Percentiles rank a stretch among this genome's conserved stretches.
Conservation (phyloP, 2,888 invertebrate genomes). For the Tipula vernalis region DNA sequence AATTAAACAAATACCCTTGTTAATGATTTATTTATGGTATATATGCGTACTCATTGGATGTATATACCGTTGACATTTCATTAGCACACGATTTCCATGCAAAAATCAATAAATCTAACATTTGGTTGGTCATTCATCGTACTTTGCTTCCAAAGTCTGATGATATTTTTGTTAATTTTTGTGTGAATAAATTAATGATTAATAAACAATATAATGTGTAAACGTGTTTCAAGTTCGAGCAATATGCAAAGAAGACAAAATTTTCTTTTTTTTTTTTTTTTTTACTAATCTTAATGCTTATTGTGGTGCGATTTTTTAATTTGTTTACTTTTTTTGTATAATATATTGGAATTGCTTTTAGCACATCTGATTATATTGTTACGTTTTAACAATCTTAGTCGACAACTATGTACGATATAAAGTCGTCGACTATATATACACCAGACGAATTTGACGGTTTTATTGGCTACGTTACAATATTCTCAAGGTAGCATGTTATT, state of each 20-base stretch:
- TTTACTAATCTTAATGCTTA: neutral
- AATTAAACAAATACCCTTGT: neutral
- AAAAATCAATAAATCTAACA: neutral
- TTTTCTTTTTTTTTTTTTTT: neutral
- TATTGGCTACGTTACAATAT: neutral
- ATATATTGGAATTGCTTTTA: neutral
- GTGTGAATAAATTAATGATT: neutral
- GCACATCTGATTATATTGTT: slow-evolving; percentile 4
- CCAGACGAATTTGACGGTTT: neutral
- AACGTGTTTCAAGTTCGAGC: neutral
- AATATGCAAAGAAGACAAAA: neutral
- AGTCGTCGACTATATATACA: too few relatives aligned
- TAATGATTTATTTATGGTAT: neutral
- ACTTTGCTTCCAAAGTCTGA: neutral
- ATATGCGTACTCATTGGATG: neutral
- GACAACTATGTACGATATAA: neutral
- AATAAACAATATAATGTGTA: neutral
- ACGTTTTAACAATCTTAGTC: neutral
- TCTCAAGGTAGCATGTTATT: neutral
- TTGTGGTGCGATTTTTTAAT: slow-evolving; percentile 4
- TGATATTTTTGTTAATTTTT: neutral
- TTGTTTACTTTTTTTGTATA: neutral
- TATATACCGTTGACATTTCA: neutral
- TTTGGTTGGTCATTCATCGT: neutral
- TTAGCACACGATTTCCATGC: neutral